Evolutionary conservation across 2,797 vertebrate species (phyloP), one percentile per base, ranked within the genome.

Genomic region (Lerista edwardsae): DNA sequence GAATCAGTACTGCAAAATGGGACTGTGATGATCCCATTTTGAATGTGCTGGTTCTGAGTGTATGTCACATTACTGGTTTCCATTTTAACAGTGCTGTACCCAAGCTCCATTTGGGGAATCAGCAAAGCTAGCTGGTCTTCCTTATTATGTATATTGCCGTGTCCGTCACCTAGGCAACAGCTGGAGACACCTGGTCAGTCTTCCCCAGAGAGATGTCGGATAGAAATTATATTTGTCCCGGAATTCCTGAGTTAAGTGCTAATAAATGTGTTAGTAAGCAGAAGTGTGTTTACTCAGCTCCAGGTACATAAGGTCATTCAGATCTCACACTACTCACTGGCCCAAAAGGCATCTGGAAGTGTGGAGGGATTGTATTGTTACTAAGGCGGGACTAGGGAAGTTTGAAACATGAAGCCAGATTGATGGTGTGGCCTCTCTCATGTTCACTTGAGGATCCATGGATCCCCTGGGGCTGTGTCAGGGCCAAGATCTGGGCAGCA

Each of bases 221-320:
- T 61, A 61, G 75, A 47, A 78, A 62, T 71, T 62, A 39, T 71
- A 31, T 71, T 62, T 55, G 44, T 59, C 61, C 82, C 23, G 41
- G 67, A 79, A 84, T 84, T 77, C 41, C 57, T 39, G 57, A 84
- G 51, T 84, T 61, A 78, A 79, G 51, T 72, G 55, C 75, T 61
- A 84, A 39, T 72, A 62, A 61, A n/a, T 72, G 36, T 47, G 8
- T 72, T 51, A 84, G 75, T 69, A 34, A 77, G 55, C 34, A 77
- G 82, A 76, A 83, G 57, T 77, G 51, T 77, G 64, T 41, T 59
- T 76, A 68, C 67, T 67, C 36, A 77, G 82, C 51, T 76, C 29
- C 55, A 59, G 55, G n/a, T 77, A 36, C 34, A 75, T 25, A 4
- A 10, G 44, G 51, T 68, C 29, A 57, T n/a, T 83, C 82, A 68